Base-by-base conservation (phyloP, 1,140 invertebrate species). In the Aphaenogaster ashmeadi region DNA sequence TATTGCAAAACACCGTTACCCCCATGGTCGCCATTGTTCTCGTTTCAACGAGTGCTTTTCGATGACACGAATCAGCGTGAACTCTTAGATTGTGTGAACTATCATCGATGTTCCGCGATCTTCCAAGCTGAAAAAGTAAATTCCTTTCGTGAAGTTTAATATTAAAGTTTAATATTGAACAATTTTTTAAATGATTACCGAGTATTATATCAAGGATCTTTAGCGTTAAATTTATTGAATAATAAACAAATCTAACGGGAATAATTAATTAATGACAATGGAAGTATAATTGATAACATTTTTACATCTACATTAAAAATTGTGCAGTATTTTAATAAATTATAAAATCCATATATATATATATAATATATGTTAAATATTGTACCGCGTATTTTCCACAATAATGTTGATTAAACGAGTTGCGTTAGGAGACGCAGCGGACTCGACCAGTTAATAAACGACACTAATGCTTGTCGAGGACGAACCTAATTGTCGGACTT, bases 11-110 rank as follows among this genome's bases (percentile, higher is more conserved):
- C n/a, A 95, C 93, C 8, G 94, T 95, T 15, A 95, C 94, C 27
- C 95, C 95, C 95, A 95, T 95, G 0, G 94, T 94, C 79, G 95
- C 93, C 95, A 95, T 95, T 41, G 86, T 93, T 81, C 21, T 27
- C 41, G 60, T 47, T 91, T 66, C 27, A 74, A 44, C 44, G 18
- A 36, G 36, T 21, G 15, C 4, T 69, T 54, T 41, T 13, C 9
- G n/a, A 18, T 64, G 33, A 27, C 13, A 41, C 58, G 54, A 21
- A 15, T 58, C 27, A 80, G 21, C 21, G 56, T 38, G 33, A 80
- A 7, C 13, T 7, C 7, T 58, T 11, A 9, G 18, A 27, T n/a
- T 11, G 36, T 13, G 54, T 50, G 3, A 86, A 44, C 15, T 66
- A 71, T n/a, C 74, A 80, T 87, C 50, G 36, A 87, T 52, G 54